Percentiles rank a stretch among this genome's conserved stretches.
Conservation (phyloP, 2,797 vertebrate species). For the Garrulus glandarius region DNA sequence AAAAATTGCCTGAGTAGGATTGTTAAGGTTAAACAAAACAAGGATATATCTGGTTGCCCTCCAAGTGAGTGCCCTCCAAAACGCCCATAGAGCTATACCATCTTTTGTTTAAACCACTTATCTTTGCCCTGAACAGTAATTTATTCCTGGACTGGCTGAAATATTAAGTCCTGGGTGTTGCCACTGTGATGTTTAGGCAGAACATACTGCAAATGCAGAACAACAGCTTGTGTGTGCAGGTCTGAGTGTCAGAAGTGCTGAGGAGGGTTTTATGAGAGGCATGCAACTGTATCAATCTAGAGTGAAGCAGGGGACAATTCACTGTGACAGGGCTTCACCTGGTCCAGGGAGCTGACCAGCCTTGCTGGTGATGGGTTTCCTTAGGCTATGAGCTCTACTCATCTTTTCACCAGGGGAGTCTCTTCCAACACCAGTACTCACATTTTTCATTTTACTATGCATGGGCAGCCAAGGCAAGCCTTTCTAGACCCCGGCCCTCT, state of each 20-base stretch:
- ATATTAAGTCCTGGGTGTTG: neutral
- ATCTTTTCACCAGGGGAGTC: neutral
- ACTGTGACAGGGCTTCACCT: neutral
- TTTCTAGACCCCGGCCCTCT: neutral
- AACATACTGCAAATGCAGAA: neutral
- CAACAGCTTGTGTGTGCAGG: neutral
- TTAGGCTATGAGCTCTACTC: neutral
- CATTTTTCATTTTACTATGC: neutral
- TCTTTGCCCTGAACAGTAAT: neutral
- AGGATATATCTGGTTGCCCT: neutral
- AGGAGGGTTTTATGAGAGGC: neutral
- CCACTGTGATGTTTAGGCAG: neutral
- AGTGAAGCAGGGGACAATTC: neutral
- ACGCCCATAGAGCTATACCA: neutral
- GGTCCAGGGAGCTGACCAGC: neutral
- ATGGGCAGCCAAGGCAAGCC: neutral
- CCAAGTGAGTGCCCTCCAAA: neutral
- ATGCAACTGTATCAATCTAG: fast-evolving
- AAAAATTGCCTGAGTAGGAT: neutral
- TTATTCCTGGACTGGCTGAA: neutral
- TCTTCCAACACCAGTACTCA: neutral
- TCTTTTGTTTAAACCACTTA: neutral
- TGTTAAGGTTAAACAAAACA: neutral
- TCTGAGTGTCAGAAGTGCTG: neutral
- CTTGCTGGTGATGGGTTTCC: neutral